phyloP scores from a whole-genome alignment of 1,140 invertebrate species.

The Colletes latitarsis region DNA sequence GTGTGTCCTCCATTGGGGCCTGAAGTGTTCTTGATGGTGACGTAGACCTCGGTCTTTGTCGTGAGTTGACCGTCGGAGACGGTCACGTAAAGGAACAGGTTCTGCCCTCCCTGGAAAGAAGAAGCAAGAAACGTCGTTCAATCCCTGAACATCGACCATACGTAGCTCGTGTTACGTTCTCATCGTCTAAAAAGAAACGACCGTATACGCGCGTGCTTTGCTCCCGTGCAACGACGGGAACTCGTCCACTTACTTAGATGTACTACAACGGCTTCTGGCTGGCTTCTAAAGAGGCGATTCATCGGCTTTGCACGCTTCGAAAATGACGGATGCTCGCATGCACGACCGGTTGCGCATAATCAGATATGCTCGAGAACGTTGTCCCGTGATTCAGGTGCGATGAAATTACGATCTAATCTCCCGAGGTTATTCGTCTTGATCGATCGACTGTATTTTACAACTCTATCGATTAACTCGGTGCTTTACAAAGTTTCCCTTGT shows the following conservation, averaged over 20 bases:
- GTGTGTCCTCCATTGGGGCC: slow-evolving; percentile 67
- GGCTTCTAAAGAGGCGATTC: neutral
- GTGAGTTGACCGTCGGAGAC: slow-evolving; percentile 85
- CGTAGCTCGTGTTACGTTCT: slow-evolving; percentile 38
- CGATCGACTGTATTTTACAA: no score
- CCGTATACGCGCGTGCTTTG: slow-evolving; percentile 4
- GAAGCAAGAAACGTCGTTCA: slow-evolving; percentile 58
- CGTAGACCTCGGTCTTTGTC: slow-evolving; percentile 87
- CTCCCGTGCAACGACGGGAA: neutral
- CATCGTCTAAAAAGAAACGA: slow-evolving; percentile 10
- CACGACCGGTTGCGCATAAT: neutral
- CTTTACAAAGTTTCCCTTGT: no score
- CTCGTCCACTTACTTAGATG: neutral
- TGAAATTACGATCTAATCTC: no score
- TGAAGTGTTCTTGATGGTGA: slow-evolving; percentile 81
- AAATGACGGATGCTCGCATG: neutral
- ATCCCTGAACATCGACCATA: slow-evolving; percentile 14
- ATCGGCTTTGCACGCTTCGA: neutral
- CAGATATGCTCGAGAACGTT: neutral
- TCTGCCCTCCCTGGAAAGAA: slow-evolving; percentile 84
- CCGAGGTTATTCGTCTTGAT: no score
- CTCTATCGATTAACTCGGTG: no score
- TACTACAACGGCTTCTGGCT: neutral
- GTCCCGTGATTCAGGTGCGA: neutral
- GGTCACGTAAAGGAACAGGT: slow-evolving; percentile 87